Evolutionary conservation across 2,113 vertebrate genomes (phyloP).

Genomic region (Amphiprion percula): DNA sequence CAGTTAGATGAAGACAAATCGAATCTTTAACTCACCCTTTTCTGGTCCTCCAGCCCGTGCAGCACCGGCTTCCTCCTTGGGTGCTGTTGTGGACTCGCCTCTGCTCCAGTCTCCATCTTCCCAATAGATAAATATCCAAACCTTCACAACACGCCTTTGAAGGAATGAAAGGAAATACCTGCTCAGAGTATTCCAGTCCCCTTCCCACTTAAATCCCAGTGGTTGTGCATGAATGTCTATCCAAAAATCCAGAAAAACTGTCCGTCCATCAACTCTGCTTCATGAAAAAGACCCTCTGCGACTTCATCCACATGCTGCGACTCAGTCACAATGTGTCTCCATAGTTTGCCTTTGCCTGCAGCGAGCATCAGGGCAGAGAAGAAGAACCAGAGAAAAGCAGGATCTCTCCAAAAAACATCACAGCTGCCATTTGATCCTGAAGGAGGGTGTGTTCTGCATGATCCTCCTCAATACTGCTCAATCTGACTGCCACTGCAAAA

Average conservation of each 20-base stretch:
- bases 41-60: slow-evolving; percentile 97
- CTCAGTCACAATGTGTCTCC: slow-evolving; percentile 52
- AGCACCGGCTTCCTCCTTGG: slow-evolving; percentile 91
- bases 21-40: slow-evolving; percentile 89
- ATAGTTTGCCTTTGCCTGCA: slow-evolving; percentile 28
- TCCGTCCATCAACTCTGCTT: slow-evolving; percentile 73
- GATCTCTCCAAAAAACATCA: slow-evolving; percentile 79
- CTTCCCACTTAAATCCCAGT: slow-evolving; percentile 50
- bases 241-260: slow-evolving; percentile 30
- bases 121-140: slow-evolving; percentile 60
- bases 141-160: slow-evolving; percentile 31
- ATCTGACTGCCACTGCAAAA: neutral
- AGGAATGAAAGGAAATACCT: slow-evolving; percentile 65
- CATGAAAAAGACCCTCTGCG: slow-evolving; percentile 51
- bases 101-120: slow-evolving; percentile 94
- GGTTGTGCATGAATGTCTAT: slow-evolving; percentile 59
- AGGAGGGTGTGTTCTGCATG: slow-evolving; percentile 83
- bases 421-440: slow-evolving; percentile 84
- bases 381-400: slow-evolving; percentile 82
- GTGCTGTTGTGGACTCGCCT: slow-evolving; percentile 90
- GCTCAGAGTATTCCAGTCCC: slow-evolving; percentile 70
- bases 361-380: slow-evolving; percentile 72
- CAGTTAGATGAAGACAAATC: neutral
- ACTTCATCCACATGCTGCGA: slow-evolving; percentile 40
- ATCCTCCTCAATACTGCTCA: slow-evolving; percentile 66